A percentile compares a stretch with the other conserved stretches of the same genome.
phyloP scores from a whole-genome alignment of 2,888 invertebrate species.

The Tricholauxania praeusta region DNA sequence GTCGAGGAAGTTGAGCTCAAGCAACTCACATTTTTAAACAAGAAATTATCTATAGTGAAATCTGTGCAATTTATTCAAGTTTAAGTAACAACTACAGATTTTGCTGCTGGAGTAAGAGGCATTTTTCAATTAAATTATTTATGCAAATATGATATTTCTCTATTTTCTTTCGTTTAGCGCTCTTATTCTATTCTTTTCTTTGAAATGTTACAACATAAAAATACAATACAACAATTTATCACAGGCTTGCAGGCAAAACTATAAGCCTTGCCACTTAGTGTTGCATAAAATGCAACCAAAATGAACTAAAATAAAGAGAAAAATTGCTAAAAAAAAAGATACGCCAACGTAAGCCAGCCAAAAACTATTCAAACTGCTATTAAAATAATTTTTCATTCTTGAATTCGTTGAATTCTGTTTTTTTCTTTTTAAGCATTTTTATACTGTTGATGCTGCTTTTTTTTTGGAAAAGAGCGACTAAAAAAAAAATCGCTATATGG shows the following conservation, averaged over 20 bases:
- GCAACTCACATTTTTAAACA: no score
- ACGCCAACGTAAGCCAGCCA: slow-evolving; percentile 7
- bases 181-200: not conserved
- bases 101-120: no score
- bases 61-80: no score
- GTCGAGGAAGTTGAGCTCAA: no score
- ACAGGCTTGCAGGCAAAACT: slow-evolving; percentile 15
- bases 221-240: slow-evolving; percentile 27
- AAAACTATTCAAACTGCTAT: slow-evolving; percentile 36
- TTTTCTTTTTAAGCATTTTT: not conserved
- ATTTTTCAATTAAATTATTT: no score
- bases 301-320: not conserved
- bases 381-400: slow-evolving; percentile 37
- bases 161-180: no score
- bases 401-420: slow-evolving; percentile 21
- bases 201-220: not conserved
- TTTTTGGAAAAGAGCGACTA: not conserved
- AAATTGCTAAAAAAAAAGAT: not conserved
- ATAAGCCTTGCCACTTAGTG: slow-evolving; percentile 15
- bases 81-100: no score
- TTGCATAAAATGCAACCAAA: not conserved
- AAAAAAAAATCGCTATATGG: not conserved
- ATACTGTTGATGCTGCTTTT: no score
- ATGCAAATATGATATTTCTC: no score
- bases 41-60: no score